Evolutionary conservation across 2,797 vertebrate species (phyloP).

Genomic region (Cyprinodon diabolis): DNA sequence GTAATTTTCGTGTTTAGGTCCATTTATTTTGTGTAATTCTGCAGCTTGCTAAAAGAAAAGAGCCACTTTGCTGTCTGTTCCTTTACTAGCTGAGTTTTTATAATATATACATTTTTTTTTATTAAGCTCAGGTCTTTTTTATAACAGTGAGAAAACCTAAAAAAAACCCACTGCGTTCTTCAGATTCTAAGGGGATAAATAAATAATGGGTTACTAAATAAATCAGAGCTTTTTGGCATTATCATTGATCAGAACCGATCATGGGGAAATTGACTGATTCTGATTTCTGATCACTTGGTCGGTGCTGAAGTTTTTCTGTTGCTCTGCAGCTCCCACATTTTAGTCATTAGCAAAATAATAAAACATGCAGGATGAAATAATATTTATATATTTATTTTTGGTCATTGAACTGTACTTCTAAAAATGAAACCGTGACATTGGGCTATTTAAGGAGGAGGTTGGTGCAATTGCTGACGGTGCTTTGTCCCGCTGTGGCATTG

Average conservation of each 20-base stretch:
- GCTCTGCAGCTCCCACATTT: neutral
- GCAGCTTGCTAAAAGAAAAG: neutral
- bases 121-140: too few species aligned
- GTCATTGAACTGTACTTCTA: neutral
- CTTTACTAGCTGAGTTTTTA: too few species aligned
- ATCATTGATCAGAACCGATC: neutral
- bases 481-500: conserved; percentile 59
- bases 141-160: too few species aligned
- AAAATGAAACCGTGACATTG: conserved; percentile 44
- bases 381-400: neutral
- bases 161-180: too few species aligned
- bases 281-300: neutral
- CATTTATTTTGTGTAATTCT: conserved; percentile 19
- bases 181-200: too few species aligned
- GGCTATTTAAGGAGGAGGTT: conserved; percentile 47
- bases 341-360: neutral
- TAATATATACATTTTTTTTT: too few species aligned
- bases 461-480: conserved; percentile 64
- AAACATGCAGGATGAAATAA: neutral
- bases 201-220: too few species aligned
- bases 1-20: too few species aligned
- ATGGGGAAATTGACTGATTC: neutral
- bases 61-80: neutral
- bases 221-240: too few species aligned
- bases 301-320: neutral